A percentile compares a stretch with the other conserved stretches of the same genome.
phyloP scores from a whole-genome alignment of 2,797 vertebrate species.

The Enteromius afrohamiltoni region DNA sequence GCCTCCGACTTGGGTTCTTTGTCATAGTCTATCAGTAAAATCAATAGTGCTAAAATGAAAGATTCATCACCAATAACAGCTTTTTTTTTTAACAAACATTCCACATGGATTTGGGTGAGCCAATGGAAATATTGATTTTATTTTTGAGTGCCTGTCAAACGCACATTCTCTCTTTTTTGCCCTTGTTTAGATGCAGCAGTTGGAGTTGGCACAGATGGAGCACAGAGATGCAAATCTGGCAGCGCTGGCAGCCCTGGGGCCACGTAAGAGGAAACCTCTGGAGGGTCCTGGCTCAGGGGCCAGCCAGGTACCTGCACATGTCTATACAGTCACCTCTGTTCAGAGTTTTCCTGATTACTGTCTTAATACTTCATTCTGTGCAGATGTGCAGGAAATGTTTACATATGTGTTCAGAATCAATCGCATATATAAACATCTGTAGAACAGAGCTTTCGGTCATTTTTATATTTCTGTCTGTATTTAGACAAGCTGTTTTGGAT shows the following conservation, averaged over 20 bases:
- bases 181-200: constrained; percentile 84
- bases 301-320: constrained; percentile 75
- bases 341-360: neutral
- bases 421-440: constrained; percentile 14
- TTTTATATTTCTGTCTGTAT: constrained; percentile 4
- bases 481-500: constrained; percentile 7
- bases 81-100: constrained; percentile 10
- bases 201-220: constrained; percentile 88
- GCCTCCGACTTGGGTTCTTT: neutral
- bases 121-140: constrained; percentile 35
- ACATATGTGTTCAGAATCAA: neutral
- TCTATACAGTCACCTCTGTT: constrained; percentile 34
- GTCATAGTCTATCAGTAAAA: constrained; percentile 24
- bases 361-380: constrained; percentile 7
- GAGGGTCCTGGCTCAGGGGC: constrained; percentile 70
- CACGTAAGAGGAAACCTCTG: constrained; percentile 87
- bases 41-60: constrained; percentile 38
- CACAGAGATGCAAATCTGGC: constrained; percentile 91
- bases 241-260: constrained; percentile 93
- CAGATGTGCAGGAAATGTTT: constrained; percentile 21
- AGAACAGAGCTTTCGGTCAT: neutral
- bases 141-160: constrained; percentile 21
- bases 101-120: constrained; percentile 12
- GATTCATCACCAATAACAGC: constrained; percentile 42
- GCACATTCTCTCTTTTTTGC: constrained; percentile 3